Conservation (phyloP, 1,140 invertebrate species). For the Agrilus planipennis region DNA sequence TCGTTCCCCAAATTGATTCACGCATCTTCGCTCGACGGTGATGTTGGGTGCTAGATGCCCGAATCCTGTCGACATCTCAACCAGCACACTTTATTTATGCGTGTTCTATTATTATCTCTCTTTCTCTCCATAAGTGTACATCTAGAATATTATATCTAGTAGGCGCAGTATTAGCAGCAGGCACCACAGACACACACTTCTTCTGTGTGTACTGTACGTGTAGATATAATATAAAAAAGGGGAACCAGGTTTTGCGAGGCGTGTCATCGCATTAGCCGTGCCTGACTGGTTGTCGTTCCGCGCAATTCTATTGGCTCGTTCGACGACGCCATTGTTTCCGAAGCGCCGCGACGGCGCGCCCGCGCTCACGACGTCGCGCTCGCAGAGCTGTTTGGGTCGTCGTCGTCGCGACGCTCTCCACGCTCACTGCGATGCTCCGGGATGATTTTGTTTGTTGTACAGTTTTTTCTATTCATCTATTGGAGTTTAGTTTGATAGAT, state of each 20-base stretch:
- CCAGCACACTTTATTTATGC: neutral
- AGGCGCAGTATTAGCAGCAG: neutral
- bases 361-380: slow-evolving; percentile 21
- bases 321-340: slow-evolving; percentile 30
- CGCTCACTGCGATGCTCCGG: slow-evolving; percentile 14
- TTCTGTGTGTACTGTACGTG: too few relatives aligned
- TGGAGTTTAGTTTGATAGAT: too few relatives aligned
- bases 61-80: neutral
- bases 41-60: too few relatives aligned
- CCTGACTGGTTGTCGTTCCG: slow-evolving; percentile 24
- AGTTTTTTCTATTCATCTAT: too few relatives aligned
- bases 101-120: neutral
- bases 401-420: slow-evolving; percentile 23
- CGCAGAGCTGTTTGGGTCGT: slow-evolving; percentile 19
- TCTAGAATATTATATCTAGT: neutral
- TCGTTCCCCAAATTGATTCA: too few relatives aligned
- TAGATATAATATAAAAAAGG: too few relatives aligned
- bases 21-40: too few relatives aligned
- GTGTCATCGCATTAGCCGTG: slow-evolving; percentile 17
- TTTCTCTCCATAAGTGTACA: neutral
- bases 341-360: slow-evolving; percentile 26
- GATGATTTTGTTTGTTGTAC: too few relatives aligned
- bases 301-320: slow-evolving; percentile 25
- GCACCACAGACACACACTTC: neutral
- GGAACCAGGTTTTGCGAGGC: slow-evolving; percentile 13